Evolutionary conservation across 1,140 invertebrate species (phyloP), one percentile per base, ranked within the genome.

Genomic region (Lordiphosa collinella): DNA sequence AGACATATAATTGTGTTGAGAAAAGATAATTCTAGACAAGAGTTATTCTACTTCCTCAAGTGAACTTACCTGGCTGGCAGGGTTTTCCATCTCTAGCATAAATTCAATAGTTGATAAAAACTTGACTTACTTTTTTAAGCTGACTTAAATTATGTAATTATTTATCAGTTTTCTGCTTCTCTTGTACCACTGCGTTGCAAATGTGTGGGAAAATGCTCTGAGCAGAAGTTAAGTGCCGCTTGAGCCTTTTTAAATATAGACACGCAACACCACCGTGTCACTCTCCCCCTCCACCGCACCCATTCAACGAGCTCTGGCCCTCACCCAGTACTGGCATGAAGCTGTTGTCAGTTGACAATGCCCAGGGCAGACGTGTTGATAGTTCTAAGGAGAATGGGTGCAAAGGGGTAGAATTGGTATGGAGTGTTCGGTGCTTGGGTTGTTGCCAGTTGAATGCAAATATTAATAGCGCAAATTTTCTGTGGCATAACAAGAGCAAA

Each of bases 391-490:
- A 55, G 54, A 29, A 35, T 14, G 12, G 12, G 51, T 13, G 29
- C 14, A 11, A 9, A 25, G 8, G 29, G 29, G 18, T 34, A 38
- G 32, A 14, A 54, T 36, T 8, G 22, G 18, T 2, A 14, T 18
- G 25, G 43, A 12, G 40, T 12, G 47, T 22, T 36, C 47, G 34
- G 14, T 22, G 43, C 51, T 64, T 62, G 62, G 64, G 47, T 48
- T 59, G 54, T 60, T 71, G 71, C 66, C 76, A 75, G 76, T 75
- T 80, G 71, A 80, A 80, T 71, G 76, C 61, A 80, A 82, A 80
- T 82, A 80, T 80, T 80, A 82, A 82, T 76, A 76, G 76, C 67
- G 72, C 78, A 82, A 76, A 84, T 82, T 82, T 82, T 82, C 55
- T 61, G 71, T 59, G 61, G 66, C 76, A 63, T 46, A 71, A 71